phyloP scores from a whole-genome alignment of 2,797 vertebrate genomes.

The Bothrops alternatus region DNA sequence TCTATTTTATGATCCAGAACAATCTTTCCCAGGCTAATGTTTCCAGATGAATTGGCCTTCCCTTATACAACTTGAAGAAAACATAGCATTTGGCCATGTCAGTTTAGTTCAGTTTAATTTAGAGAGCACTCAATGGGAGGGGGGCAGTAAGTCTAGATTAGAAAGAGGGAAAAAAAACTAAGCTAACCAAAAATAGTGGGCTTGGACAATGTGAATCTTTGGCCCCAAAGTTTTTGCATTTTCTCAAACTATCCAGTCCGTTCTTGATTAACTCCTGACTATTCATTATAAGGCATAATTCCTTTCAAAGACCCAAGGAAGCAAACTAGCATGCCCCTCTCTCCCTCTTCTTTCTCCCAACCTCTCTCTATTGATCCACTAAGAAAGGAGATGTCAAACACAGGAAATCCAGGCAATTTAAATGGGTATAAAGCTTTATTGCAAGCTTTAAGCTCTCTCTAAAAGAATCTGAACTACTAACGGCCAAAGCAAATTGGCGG shows the following conservation, averaged over 20 bases:
- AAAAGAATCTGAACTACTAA: background rate
- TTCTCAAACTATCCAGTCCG: background rate
- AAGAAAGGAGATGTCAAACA: background rate
- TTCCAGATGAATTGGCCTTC: background rate
- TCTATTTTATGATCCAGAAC: background rate
- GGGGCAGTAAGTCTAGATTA: background rate
- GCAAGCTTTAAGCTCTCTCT: background rate
- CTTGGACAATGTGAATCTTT: background rate
- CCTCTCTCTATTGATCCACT: background rate
- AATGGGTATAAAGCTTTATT: background rate
- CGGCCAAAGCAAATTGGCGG: background rate
- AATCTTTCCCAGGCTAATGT: background rate
- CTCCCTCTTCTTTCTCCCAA: background rate
- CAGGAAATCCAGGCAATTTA: background rate
- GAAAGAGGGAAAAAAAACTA: background rate
- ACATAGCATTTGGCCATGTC: background rate
- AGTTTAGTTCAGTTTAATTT: background rate
- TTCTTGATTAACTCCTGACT: background rate
- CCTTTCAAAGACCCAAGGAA: background rate
- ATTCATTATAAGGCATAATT: background rate
- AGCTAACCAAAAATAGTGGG: background rate
- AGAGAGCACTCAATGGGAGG: background rate
- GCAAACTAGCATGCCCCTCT: background rate
- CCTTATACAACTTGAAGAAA: background rate
- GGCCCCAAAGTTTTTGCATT: background rate